These are phyloP conservation scores for Lepidocyrtoides sp. DNA, from an alignment of 2,888 invertebrate species.

Conservation along the genomic window DNA sequence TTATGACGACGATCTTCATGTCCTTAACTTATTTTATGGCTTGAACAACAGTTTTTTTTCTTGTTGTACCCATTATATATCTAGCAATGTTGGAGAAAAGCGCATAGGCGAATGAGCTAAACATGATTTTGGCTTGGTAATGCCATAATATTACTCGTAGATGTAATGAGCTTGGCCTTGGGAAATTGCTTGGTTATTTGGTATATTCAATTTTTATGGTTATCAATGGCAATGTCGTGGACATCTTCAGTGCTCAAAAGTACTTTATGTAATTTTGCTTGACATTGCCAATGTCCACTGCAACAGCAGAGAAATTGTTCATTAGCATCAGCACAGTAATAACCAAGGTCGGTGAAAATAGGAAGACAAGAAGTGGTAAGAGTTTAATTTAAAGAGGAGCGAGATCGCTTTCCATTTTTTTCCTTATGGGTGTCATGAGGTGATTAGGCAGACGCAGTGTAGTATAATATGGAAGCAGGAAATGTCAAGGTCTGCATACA, in stretches of 20 bases:
- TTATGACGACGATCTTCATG: not conserved
- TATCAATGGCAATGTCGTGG: too few species aligned
- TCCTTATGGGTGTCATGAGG: too few species aligned
- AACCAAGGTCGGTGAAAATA: too few species aligned
- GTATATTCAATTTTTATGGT: not conserved
- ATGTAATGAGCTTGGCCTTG: slow-evolving; percentile 29
- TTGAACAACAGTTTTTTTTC: not conserved
- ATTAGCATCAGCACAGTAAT: too few species aligned
- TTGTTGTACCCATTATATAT: too few species aligned
- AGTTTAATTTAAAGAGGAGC: too few species aligned
- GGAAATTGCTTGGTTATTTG: not conserved
- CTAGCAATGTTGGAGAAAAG: not conserved
- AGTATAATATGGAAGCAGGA: too few species aligned
- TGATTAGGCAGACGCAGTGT: too few species aligned
- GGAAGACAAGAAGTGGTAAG: not conserved
- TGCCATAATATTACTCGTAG: not conserved
- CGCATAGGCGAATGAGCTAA: not conserved
- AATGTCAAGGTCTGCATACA: too few species aligned
- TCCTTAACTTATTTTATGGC: not conserved
- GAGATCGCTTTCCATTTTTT: too few species aligned
- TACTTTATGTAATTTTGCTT: not conserved
- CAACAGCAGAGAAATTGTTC: not conserved
- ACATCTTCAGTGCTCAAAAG: not conserved
- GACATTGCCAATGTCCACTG: not conserved
- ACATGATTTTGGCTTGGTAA: not conserved